A percentile compares a stretch with the other conserved stretches of the same genome.
Evolutionary conservation across 2,797 vertebrate genomes (phyloP).

Genomic region (Limnodromus scolopaceus): DNA sequence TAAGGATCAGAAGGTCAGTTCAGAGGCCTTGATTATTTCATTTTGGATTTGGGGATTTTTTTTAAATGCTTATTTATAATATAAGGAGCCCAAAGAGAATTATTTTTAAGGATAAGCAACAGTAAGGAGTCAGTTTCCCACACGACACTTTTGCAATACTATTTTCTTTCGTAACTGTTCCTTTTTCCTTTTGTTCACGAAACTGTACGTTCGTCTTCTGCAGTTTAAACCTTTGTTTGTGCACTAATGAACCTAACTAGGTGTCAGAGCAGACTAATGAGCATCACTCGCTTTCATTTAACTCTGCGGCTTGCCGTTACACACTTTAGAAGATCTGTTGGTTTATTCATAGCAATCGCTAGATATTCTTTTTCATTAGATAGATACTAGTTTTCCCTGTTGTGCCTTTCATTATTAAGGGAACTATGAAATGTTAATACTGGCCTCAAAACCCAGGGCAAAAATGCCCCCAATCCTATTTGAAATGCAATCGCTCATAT

Average conservation of each 20-base stretch:
- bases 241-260: slow-evolving; percentile 46
- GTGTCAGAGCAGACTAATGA: slow-evolving; percentile 54
- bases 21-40: background rate
- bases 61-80: background rate
- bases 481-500: background rate
- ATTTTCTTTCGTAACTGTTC: background rate
- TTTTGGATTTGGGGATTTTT: background rate
- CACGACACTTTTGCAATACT: background rate
- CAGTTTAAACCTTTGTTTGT: slow-evolving; percentile 5
- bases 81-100: background rate
- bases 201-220: background rate
- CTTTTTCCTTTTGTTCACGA: slow-evolving; percentile 18
- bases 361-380: slow-evolving; percentile 61
- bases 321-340: slow-evolving; percentile 25
- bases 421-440: slow-evolving; percentile 49
- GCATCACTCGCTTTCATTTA: slow-evolving; percentile 46
- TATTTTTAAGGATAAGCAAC: background rate
- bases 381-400: slow-evolving; percentile 27
- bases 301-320: slow-evolving; percentile 6
- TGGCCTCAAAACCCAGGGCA: slow-evolving; percentile 20
- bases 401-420: slow-evolving; percentile 44
- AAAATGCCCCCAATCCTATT: background rate
- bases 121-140: background rate
- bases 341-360: slow-evolving; percentile 51
- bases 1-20: background rate